Percentiles rank a stretch among this genome's conserved stretches.
These are phyloP conservation scores for Dasypolia templi DNA, from an alignment of 2,888 invertebrate genomes.

Conservation along the genomic window DNA sequence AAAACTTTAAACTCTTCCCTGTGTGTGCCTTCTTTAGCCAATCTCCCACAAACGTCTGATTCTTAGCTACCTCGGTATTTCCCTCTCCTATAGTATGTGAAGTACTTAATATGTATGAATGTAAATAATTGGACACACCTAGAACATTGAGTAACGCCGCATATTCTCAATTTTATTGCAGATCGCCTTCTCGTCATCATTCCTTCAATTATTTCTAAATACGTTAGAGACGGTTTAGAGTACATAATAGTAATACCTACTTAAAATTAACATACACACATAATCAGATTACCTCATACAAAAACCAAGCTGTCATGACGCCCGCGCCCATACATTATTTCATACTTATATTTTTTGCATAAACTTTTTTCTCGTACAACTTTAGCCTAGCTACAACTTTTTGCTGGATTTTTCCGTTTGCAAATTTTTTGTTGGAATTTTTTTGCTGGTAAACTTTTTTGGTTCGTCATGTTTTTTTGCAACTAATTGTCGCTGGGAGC, in stretches of 20 bases:
- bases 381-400: slow-evolving; percentile 20
- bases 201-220: slow-evolving; percentile 11
- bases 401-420: slow-evolving; percentile 22
- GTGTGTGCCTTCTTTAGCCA: too few species aligned
- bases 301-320: slow-evolving; percentile 33
- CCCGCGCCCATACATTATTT: slow-evolving; percentile 40
- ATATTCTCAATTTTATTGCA: background rate
- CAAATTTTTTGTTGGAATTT: slow-evolving; percentile 30
- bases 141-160: too few species aligned
- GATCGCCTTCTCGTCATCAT: background rate
- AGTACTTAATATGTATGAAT: background rate
- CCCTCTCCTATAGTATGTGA: background rate
- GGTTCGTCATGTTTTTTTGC: slow-evolving; percentile 50
- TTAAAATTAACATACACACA: slow-evolving; percentile 33
- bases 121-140: too few species aligned
- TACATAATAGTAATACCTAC: slow-evolving; percentile 32
- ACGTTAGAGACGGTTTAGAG: slow-evolving; percentile 17
- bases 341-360: slow-evolving; percentile 30
- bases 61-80: background rate
- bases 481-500: slow-evolving; percentile 54
- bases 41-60: too few species aligned
- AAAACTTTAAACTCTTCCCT: too few species aligned
- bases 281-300: slow-evolving; percentile 47
- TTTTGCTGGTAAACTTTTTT: slow-evolving; percentile 17
- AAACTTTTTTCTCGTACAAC: slow-evolving; percentile 24